These are phyloP conservation scores for Acromyrmex charruanus DNA, from an alignment of 1,140 invertebrate genomes.

Conservation along the genomic window DNA sequence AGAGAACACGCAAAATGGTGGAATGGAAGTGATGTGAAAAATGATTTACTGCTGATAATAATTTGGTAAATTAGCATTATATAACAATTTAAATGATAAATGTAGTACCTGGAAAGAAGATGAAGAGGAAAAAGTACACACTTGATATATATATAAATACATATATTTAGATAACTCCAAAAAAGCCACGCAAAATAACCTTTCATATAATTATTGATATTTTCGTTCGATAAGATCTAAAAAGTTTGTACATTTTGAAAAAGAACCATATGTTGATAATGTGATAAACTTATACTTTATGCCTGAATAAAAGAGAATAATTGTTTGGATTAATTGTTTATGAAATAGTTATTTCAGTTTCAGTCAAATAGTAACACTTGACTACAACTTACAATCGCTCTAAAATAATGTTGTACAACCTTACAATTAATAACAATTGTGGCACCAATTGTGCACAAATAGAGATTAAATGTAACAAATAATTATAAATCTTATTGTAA, in stretches of 20 bases:
- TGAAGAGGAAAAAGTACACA: constrained; percentile 47
- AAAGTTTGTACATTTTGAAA: constrained; percentile 29
- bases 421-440: background rate
- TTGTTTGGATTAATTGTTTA: background rate
- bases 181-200: constrained; percentile 37
- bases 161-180: constrained; percentile 70
- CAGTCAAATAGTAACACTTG: constrained; percentile 29
- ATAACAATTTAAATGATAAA: constrained; percentile 65
- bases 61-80: constrained; percentile 18
- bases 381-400: background rate
- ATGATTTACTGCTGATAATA: constrained; percentile 31
- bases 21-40: constrained; percentile 86
- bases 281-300: constrained; percentile 33
- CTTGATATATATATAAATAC: constrained; percentile 62
- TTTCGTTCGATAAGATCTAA: constrained; percentile 9
- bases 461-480: background rate
- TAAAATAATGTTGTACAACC: background rate
- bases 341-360: background rate
- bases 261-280: constrained; percentile 30
- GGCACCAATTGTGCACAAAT: background rate
- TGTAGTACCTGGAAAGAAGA: constrained; percentile 68
- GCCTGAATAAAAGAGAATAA: background rate
- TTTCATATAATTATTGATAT: constrained; percentile 50
- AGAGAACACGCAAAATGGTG: constrained; percentile 85
- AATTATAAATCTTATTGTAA: background rate